These are phyloP conservation scores for Mycetomoellerius zeteki DNA, from an alignment of 1,140 invertebrate species.

Conservation along the genomic window DNA sequence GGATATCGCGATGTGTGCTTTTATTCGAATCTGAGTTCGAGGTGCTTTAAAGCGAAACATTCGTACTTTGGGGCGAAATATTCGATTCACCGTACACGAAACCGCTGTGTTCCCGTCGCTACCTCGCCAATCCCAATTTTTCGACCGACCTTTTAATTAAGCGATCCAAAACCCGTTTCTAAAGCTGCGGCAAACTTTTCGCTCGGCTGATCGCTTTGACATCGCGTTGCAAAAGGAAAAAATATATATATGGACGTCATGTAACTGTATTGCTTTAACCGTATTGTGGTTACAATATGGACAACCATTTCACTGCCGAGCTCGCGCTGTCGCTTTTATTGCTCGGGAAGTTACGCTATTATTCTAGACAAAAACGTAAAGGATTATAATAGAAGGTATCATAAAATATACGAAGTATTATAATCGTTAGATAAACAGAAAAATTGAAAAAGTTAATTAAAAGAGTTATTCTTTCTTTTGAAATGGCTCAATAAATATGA, in stretches of 20 bases:
- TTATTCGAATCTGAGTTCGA: neutral
- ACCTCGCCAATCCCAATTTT: constrained; percentile 27
- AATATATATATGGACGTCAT: neutral
- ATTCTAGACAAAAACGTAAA: neutral
- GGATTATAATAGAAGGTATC: neutral
- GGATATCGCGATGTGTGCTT: constrained; percentile 13
- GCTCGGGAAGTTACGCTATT: neutral
- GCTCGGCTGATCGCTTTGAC: constrained; percentile 39
- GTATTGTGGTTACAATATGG: neutral
- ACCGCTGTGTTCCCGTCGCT: constrained; percentile 1
- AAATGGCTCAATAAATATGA: neutral
- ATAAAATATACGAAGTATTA: neutral
- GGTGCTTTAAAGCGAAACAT: neutral
- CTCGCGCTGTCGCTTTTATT: constrained; percentile 16
- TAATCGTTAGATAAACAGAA: neutral
- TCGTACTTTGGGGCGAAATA: neutral
- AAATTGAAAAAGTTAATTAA: constrained; percentile 16
- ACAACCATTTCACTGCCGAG: neutral
- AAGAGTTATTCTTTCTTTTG: neutral
- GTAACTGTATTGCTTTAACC: constrained; percentile 14
- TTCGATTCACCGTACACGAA: neutral
- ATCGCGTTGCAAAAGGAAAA: constrained; percentile 20
- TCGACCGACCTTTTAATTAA: constrained; percentile 47
- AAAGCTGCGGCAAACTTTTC: constrained; percentile 34
- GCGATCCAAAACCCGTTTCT: constrained; percentile 37